Evolutionary conservation across 2,113 vertebrate species (phyloP).

Genomic region (Indicator indicator): DNA sequence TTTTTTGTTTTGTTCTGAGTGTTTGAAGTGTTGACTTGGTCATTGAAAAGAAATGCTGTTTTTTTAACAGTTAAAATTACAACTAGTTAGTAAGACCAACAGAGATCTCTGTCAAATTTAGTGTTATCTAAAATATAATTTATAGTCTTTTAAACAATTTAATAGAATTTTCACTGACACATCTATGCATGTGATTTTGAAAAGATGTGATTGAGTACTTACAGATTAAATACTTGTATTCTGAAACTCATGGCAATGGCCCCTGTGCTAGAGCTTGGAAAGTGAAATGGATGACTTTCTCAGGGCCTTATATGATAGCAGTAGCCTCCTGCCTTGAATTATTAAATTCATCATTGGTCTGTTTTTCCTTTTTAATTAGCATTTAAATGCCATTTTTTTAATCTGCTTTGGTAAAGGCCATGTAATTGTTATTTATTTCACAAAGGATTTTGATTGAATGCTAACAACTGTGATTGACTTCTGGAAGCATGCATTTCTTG

Average conservation of each 20-base stretch:
- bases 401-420: background rate
- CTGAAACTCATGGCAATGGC: background rate
- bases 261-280: background rate
- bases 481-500: background rate
- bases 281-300: background rate
- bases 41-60: background rate
- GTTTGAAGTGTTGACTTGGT: background rate
- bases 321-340: background rate
- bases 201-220: background rate
- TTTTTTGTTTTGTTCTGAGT: background rate
- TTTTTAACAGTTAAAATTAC: background rate
- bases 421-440: background rate
- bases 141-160: background rate
- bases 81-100: background rate
- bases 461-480: background rate
- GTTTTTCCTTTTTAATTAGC: background rate
- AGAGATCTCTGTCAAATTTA: background rate
- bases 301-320: background rate
- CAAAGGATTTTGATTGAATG: rapidly evolving
- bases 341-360: background rate
- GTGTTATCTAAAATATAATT: background rate
- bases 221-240: no score
- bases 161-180: background rate
- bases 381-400: background rate
- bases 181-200: background rate